Evolutionary conservation across 2,113 vertebrate species (phyloP), one percentile per base, ranked within the genome.

Genomic region (Sitta europaea): DNA sequence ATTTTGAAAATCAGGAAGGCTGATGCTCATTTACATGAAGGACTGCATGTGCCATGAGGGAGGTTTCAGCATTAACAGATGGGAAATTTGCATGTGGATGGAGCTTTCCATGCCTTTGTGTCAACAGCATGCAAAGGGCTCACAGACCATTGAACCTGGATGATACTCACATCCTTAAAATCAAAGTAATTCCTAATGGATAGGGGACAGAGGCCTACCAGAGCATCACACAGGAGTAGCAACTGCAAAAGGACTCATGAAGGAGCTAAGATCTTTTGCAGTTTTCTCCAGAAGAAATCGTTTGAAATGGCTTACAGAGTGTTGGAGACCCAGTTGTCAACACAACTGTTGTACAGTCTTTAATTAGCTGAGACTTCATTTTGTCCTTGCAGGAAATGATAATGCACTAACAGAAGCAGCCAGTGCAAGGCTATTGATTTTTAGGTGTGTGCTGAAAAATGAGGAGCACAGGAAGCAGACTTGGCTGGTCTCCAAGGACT

Each of bases 301-400:
- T 65, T 13, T 45, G 11, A 66, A 93, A 78, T n/a, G 25, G 38
- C 65, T 65, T 53, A 51, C 23, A 55, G 43, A 42, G 23, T 12
- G 29, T 50, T 81, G 40, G 57, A 55, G 73, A 66, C 22, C 29
- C 76, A 61, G 35, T 2, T 3, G 3, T 55, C 90, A 66, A 73
- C 2, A 9, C 36, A 76, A 47, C 27, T n/a, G 73, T 40, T 83
- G 71, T 50, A 65, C 63, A 91, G 53, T 58, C 61, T 93, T 55
- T 68, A 74, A 89, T 88, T 59, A 93, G 51, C 84, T 80, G 80
- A 78, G 88, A 63, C 50, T 92, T 92, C 36, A 38, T 83, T 87
- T 63, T 86, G 84, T 88, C 67, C 63, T 83, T 74, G 38, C 94
- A 88, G 86, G 93, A 92, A 95, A 83, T 42, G n/a, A 92, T 75